Evolutionary conservation across 2,797 vertebrate genomes (phyloP).

Genomic region (Helostoma temminkii): DNA sequence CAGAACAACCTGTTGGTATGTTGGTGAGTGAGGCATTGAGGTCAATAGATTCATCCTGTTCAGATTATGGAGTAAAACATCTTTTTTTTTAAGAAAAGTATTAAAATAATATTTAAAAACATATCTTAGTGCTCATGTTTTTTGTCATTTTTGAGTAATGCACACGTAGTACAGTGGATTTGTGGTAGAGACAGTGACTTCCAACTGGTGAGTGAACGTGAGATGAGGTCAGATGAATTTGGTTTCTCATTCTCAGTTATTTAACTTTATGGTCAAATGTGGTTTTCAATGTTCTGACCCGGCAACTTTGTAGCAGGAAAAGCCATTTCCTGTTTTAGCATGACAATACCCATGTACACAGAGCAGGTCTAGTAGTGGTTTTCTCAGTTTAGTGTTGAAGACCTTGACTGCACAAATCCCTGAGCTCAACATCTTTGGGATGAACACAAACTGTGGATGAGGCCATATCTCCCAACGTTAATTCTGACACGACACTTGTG

Average conservation of each 20-base stretch:
- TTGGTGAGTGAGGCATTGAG: constrained; percentile 80
- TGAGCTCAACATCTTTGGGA: neutral
- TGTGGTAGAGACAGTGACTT: neutral
- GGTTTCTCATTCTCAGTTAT: neutral
- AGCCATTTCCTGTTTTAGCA: neutral
- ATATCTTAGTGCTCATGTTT: neutral
- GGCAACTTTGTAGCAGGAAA: neutral
- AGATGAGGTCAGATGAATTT: neutral
- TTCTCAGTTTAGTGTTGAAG: neutral
- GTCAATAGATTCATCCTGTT: constrained; percentile 87
- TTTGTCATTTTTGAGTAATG: neutral
- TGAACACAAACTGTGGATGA: neutral
- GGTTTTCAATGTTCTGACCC: neutral
- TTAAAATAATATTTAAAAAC: constrained; percentile 81
- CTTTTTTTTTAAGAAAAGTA: constrained; percentile 86
- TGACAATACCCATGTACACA: neutral
- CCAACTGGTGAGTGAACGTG: constrained; percentile 2
- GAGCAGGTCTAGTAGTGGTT: neutral
- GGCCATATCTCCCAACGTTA: neutral
- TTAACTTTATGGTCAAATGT: neutral
- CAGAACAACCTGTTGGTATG: constrained; percentile 84
- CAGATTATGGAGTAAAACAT: constrained; percentile 88
- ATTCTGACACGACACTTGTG: neutral
- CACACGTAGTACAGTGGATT: neutral
- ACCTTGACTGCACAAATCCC: neutral